Percentiles rank a stretch among this genome's conserved stretches.
phyloP scores from a whole-genome alignment of 2,888 invertebrate genomes.

The Priapulus caudatus region DNA sequence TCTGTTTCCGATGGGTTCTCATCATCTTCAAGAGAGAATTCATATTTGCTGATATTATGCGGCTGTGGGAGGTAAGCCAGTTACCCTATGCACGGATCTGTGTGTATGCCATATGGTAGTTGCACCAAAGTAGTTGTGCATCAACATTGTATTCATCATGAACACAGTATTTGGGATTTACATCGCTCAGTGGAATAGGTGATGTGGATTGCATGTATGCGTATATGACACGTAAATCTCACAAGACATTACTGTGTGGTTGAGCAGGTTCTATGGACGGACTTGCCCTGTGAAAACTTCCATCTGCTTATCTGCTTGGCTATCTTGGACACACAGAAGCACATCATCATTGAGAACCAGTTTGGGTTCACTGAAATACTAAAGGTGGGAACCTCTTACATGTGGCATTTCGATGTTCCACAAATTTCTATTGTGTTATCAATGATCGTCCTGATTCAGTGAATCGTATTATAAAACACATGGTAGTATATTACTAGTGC shows the following conservation, averaged over 20 bases:
- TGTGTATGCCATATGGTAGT: background rate
- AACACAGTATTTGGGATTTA: too few species aligned
- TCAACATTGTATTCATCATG: too few species aligned
- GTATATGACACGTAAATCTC: too few species aligned
- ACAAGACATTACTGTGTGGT: too few species aligned
- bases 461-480: too few species aligned
- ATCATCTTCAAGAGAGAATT: conserved; percentile 93
- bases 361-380: conserved; percentile 93
- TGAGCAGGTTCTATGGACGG: conserved; percentile 79
- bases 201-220: too few species aligned
- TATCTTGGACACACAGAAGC: conserved; percentile 77
- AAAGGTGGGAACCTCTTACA: conserved; percentile 52
- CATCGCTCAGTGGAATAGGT: too few species aligned
- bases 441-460: too few species aligned
- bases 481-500: too few species aligned
- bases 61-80: conserved; percentile 71
- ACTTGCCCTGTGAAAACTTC: conserved; percentile 83
- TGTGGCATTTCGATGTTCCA: too few species aligned
- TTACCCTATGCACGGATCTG: too few species aligned
- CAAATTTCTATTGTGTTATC: too few species aligned
- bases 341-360: conserved; percentile 71
- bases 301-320: conserved; percentile 85
- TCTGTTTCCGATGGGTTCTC: conserved; percentile 94
- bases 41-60: conserved; percentile 67
- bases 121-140: background rate